Conservation (phyloP, 1,140 invertebrate species). For the Eumeta japonica region DNA sequence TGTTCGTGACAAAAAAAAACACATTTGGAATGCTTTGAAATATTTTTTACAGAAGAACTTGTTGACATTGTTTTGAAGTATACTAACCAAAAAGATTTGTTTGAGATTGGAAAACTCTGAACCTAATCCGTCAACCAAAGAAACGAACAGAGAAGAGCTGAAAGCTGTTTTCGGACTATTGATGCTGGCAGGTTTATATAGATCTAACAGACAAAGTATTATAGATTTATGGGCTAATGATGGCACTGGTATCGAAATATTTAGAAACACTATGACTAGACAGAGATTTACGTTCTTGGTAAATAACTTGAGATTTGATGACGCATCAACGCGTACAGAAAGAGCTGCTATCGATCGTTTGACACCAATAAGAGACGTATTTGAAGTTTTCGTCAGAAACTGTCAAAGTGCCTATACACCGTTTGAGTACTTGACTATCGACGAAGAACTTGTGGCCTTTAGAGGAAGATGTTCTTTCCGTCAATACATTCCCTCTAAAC, state of each 20-base stretch:
- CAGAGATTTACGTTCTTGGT: slow-evolving; percentile 13
- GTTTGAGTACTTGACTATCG: slow-evolving; percentile 22
- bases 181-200: too few relatives aligned
- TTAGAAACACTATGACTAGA: slow-evolving; percentile 15
- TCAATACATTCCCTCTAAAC: too few relatives aligned
- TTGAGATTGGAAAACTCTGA: too few relatives aligned
- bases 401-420: slow-evolving; percentile 19
- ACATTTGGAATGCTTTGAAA: background rate
- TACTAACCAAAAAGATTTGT: too few relatives aligned
- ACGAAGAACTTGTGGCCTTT: slow-evolving; percentile 34
- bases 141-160: too few relatives aligned
- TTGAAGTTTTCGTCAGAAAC: slow-evolving; percentile 15
- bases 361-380: slow-evolving; percentile 11
- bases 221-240: too few relatives aligned
- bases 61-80: background rate
- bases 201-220: slow-evolving; percentile 17
- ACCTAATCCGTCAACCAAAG: too few relatives aligned
- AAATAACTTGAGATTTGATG: slow-evolving; percentile 13
- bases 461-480: too few relatives aligned
- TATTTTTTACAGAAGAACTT: background rate
- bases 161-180: too few relatives aligned
- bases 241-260: slow-evolving; percentile 19
- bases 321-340: slow-evolving; percentile 8
- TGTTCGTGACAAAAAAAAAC: slow-evolving; percentile 3
- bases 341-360: slow-evolving; percentile 11